Base-by-base conservation (phyloP, 2,797 vertebrate genomes). In the Tiaroga cobitis region DNA sequence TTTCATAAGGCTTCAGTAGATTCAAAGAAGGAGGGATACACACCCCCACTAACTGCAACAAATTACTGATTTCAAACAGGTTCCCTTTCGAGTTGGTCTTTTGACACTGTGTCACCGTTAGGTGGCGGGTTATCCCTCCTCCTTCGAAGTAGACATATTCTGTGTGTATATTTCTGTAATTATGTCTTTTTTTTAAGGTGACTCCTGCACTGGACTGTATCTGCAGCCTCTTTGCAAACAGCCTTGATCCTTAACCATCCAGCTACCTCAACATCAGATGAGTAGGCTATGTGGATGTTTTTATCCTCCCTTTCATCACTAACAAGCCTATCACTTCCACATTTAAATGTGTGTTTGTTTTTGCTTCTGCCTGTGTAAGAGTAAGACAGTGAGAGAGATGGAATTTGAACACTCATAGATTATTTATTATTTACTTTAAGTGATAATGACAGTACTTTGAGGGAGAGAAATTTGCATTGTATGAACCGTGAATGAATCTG, bases 261-360 rank as follows among this genome's bases (percentile, higher is more conserved):
- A 81, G 46, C 21, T 69, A 81, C 29, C 61, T 65, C 39, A 46
- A 80, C 61, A 65, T 49, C 77, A 83, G 11, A 75, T 68, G 24
- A 68, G 46, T 54, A 29, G 82, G 72, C 34, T 83, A 34, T 2
- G 61, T 10, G 59, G 59, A 63, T 41, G 24, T 54, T 59, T 77
- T 49, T 77, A 75, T 70, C 21, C 43, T 72, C 19, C 24, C 15
- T 65, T 76, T 81, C 13, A 78, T 72, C 16, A 41, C 39, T 41
- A 84, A 81, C 72, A 72, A 32, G 78, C 24, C 65, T 77, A 77
- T 80, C 70, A 69, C 61, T 56, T 68, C 37, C 49, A 39, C 39
- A 77, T 85, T 59, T 79, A 84, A 85, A 77, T 77, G 65, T 77
- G 72, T 65, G 70, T 70, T 75, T 77, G 51, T 75, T 75, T 85